Base-by-base conservation (phyloP, 1,140 invertebrate genomes). In the Coelopa frigida region DNA sequence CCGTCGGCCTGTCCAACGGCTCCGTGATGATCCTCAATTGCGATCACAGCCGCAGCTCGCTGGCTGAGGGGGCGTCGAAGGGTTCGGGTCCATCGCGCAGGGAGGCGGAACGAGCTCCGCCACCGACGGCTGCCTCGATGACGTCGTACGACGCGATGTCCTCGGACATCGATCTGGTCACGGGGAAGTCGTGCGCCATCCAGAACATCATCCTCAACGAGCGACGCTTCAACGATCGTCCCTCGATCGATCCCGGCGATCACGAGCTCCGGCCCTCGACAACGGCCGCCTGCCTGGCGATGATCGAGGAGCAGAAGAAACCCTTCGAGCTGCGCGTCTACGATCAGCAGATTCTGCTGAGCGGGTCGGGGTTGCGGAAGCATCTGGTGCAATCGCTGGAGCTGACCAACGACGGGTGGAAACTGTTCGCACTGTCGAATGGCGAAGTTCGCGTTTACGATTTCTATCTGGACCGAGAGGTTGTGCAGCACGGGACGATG, bases 131-230 rank as follows among this genome's bases (percentile, higher is more conserved):
- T 23, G 11, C 11, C 11, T 18, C 18, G 11, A 17, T 22, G 20
- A 23, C 2, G 11, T 22, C 17, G 10, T 15, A 24, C 10, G 17
- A 36, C 15, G 39, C 33, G n/a, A 17, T 26, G 3, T 27, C 37
- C 7, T 21, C 23, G 31, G 35, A 47, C 14, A 36, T 48, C 6
- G 59, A 56, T 33, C 41, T 47, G 0, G 56, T 60, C 5, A 64
- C 53, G 7, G 62, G 60, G 12, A 69, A 70, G 51, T 70, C 67
- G 6, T 70, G 67, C 37, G 66, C 66, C 38, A 68, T 70, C 32
- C 67, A 70, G 46, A 70, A 69, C 26, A 68, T 70, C 14, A 60
- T 70, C 21, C 54, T 63, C 5, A 66, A 63, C 41, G 61, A 65
- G 21, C 55, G 62, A 8, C 54, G 55, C 27, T 55, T 55, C 12